Conservation (phyloP, 2,888 invertebrate species). For the Helicoverpa assulta region DNA sequence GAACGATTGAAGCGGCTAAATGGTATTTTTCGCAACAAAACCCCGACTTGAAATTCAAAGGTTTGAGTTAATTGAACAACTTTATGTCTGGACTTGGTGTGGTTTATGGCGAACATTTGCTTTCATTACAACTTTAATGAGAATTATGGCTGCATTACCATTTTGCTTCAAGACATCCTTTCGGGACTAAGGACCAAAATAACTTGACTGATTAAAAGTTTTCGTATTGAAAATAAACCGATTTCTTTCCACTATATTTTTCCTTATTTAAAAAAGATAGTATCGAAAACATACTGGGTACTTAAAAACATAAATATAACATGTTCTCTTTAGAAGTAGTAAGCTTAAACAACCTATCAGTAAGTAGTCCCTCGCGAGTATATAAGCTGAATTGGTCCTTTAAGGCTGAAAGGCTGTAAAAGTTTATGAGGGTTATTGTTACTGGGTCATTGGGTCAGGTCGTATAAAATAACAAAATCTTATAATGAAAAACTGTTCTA, state of each 20-base stretch:
- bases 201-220: background rate
- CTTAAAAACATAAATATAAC: background rate
- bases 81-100: conserved; percentile 37
- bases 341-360: background rate
- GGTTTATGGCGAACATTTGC: conserved; percentile 9
- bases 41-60: conserved; percentile 33
- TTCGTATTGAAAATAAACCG: too few relatives aligned
- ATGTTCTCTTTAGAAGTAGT: background rate
- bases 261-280: too few relatives aligned
- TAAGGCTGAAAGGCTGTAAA: conserved; percentile 3
- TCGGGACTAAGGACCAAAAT: background rate
- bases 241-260: too few relatives aligned
- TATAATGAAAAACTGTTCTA: too few relatives aligned
- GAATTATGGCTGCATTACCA: background rate
- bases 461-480: background rate
- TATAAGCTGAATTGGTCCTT: conserved; percentile 23
- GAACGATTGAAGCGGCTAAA: conserved; percentile 39
- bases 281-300: too few relatives aligned
- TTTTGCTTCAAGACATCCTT: background rate
- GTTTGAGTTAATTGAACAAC: conserved; percentile 33
- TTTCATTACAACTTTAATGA: conserved; percentile 11
- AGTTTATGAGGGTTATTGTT: conserved; percentile 15
- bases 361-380: conserved; percentile 19
- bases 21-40: conserved; percentile 31
- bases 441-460: conserved; percentile 25